Base-by-base conservation (phyloP, 1,140 invertebrate species). In the Ostrea denselamellosa region DNA sequence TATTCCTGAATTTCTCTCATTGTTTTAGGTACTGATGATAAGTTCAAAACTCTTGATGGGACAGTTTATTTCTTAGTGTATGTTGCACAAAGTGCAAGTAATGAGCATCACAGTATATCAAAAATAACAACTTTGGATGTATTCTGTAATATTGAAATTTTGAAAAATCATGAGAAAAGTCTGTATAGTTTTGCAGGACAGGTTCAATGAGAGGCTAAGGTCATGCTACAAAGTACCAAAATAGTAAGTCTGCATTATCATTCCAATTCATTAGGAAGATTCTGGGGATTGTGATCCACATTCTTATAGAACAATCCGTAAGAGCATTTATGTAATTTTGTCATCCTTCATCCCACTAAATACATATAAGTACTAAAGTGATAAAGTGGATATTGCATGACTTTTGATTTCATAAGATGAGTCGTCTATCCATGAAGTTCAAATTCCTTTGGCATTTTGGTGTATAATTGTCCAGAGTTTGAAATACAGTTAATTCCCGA, bases 291-390 rank as follows among this genome's bases (percentile, higher is more conserved):
- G 22, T 25, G 14, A 71, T 71, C 22, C 2, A 34, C 8, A 77
- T 28, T 77, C 68, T 77, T 28, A 77, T 34, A 28, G 68, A 34
- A 28, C 25, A 77, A 25, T 34, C 25, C 28, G 25, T 77, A 77
- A 77, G 68, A 77, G 68, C 68, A 77, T 77, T 77, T 22, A 77
- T 77, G 68, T 77, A 77, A 77, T 77, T 77, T 77, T 77, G 68
- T 34, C 68, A 77, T 77, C 68, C 68, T 34, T 77, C 25, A 77
- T 25, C 68, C 25, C 25, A 14, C 28, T 77, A 77, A 77, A 34
- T 25, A 44, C 34, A 5, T 44, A 44, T 44, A 77, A 25, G 68
- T 25, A 77, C 68, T 34, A 14, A 77, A 77, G 68, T 8, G 68
- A 77, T 77, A 77, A 77, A 77, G 25, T 34, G 68, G 68, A 77